Conservation (phyloP, 1,140 invertebrate genomes). For the Argopecten irradians region DNA sequence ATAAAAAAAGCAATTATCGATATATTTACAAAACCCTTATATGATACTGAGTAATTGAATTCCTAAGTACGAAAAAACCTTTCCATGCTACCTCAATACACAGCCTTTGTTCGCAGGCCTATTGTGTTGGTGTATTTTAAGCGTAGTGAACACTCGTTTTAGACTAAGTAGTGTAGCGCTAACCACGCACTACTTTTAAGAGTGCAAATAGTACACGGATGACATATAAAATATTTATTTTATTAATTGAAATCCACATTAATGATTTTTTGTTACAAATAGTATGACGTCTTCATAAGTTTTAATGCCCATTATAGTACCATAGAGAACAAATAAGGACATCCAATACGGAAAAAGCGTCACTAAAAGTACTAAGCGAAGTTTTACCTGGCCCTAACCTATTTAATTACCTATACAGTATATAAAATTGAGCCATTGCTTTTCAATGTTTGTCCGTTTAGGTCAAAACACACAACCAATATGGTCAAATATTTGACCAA, state of each 20-base stretch:
- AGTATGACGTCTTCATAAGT: background rate
- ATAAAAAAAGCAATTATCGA: background rate
- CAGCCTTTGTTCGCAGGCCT: background rate
- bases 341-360: too few species aligned
- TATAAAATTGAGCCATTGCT: background rate
- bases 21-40: background rate
- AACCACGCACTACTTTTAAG: background rate
- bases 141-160: background rate
- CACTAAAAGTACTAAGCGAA: background rate
- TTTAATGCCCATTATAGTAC: background rate
- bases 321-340: background rate
- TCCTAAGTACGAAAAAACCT: background rate
- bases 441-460: background rate
- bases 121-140: background rate
- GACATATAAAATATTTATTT: background rate
- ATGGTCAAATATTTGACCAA: slow-evolving; percentile 5
- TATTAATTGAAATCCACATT: background rate
- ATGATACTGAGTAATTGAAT: slow-evolving; percentile 16
- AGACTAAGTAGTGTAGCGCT: too few species aligned
- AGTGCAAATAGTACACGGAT: background rate
- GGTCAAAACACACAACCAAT: background rate
- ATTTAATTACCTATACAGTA: background rate
- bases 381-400: background rate
- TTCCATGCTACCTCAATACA: background rate
- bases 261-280: background rate